Conservation (phyloP, 23 tunicate genomes). For the Diplosoma virens region DNA sequence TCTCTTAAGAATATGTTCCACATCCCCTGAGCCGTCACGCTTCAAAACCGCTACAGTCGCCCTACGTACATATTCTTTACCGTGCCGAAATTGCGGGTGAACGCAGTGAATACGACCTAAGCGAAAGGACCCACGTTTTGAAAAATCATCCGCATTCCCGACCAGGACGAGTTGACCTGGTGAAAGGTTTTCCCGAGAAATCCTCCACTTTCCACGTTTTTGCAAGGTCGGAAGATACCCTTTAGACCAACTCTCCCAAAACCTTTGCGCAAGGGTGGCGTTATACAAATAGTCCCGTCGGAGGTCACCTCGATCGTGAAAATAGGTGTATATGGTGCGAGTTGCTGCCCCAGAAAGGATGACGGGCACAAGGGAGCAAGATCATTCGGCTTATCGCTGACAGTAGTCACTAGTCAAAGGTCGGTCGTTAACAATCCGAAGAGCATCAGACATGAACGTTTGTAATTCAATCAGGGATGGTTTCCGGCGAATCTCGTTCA, state of each 20-base stretch:
- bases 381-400: conserved; percentile 4
- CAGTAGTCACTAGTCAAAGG: background rate
- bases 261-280: background rate
- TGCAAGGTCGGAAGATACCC: background rate
- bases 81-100: background rate
- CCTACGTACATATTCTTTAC: background rate
- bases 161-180: background rate
- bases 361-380: background rate
- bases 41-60: conserved; percentile 3
- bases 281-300: background rate
- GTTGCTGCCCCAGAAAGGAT: background rate
- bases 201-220: background rate
- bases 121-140: background rate
- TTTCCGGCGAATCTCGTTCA: background rate
- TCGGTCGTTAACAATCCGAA: conserved; percentile 9
- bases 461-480: conserved; percentile 1
- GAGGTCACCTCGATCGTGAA: background rate
- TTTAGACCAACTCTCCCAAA: conserved; percentile 3
- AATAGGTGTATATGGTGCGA: conserved; percentile 1
- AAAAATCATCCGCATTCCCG: background rate
- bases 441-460: background rate
- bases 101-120: background rate
- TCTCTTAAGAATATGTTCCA: background rate
- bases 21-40: background rate
- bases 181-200: background rate